Evolutionary conservation across 2,888 invertebrate species (phyloP).

Genomic region (Drosophila parthenogenetica): DNA sequence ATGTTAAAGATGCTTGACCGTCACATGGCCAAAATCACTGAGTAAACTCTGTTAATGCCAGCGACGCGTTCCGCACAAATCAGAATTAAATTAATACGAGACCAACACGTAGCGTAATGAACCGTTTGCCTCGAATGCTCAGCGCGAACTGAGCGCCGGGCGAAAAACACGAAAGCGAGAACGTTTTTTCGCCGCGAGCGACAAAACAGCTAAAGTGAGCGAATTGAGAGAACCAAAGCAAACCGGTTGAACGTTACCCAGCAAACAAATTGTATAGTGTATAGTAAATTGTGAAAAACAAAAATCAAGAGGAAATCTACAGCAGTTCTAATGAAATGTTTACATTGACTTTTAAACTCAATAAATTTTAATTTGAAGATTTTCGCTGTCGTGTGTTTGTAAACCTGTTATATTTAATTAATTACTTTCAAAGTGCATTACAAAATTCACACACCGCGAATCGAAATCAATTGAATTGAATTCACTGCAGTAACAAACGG

Average conservation of each 20-base stretch:
- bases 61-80: constrained; percentile 34
- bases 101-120: constrained; percentile 27
- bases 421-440: too few relatives aligned
- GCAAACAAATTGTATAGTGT: constrained; percentile 34
- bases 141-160: constrained; percentile 56
- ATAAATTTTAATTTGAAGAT: too few relatives aligned
- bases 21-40: constrained; percentile 57
- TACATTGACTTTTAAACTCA: too few relatives aligned
- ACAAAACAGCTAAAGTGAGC: constrained; percentile 35
- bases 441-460: too few relatives aligned
- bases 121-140: constrained; percentile 60
- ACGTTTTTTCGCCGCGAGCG: constrained; percentile 10
- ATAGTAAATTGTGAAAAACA: background rate
- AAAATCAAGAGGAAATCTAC: background rate
- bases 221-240: constrained; percentile 30
- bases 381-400: too few relatives aligned
- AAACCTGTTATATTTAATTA: too few relatives aligned
- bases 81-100: constrained; percentile 10
- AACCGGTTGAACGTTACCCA: constrained; percentile 65
- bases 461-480: too few relatives aligned
- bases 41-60: constrained; percentile 29
- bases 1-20: constrained; percentile 38
- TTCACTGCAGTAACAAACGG: too few relatives aligned
- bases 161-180: constrained; percentile 13
- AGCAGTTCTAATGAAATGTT: background rate